Percentiles rank a stretch among this genome's conserved stretches.
These are phyloP conservation scores for Bryconaethiops microstoma DNA, from an alignment of 2,797 vertebrate species.

Conservation along the genomic window DNA sequence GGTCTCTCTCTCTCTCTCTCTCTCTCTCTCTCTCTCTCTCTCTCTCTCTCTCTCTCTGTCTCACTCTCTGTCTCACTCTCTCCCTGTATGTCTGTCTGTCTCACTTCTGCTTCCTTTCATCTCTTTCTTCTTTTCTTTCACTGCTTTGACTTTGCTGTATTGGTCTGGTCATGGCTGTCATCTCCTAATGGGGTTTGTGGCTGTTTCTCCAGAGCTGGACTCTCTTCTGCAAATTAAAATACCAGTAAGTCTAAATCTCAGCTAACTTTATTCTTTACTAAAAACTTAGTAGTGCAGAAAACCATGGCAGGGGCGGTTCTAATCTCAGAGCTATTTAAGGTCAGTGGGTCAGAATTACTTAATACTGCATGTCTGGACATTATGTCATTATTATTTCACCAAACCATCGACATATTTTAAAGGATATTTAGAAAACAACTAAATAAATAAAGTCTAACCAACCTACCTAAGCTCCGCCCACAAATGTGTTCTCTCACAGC, in stretches of 20 bases:
- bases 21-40: not conserved
- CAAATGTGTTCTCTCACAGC: too few relatives aligned
- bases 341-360: constrained; percentile 35
- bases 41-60: not conserved
- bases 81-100: not conserved
- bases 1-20: not conserved
- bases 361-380: constrained; percentile 28
- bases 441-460: not conserved
- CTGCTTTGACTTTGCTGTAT: constrained; percentile 1
- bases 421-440: constrained; percentile 19
- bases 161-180: constrained; percentile 53
- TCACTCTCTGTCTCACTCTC: not conserved
- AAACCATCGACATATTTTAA: not conserved
- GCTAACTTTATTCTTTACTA: constrained; percentile 22
- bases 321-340: not conserved
- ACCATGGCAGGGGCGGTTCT: not conserved
- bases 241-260: constrained; percentile 49
- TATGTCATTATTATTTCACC: constrained; percentile 18
- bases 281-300: not conserved
- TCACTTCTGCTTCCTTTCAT: not conserved
- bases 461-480: too few relatives aligned
- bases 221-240: constrained; percentile 52
- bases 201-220: constrained; percentile 10
- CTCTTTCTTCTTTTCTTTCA: constrained; percentile 4
- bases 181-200: constrained; percentile 21